Conservation (phyloP, 2,113 vertebrate genomes). For the Aleadryas rufinucha region DNA sequence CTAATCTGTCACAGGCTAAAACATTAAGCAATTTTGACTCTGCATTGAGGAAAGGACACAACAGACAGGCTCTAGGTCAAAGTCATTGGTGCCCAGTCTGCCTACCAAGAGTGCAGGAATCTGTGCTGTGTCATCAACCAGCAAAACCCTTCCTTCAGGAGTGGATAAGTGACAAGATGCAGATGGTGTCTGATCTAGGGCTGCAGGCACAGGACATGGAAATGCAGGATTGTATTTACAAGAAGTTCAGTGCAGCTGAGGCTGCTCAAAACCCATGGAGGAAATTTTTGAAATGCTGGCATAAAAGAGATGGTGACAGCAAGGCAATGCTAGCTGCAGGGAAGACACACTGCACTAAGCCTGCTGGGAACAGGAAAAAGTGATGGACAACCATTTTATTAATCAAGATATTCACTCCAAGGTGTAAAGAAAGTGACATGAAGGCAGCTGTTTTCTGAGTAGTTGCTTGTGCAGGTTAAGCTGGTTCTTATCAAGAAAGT, state of each 20-base stretch:
- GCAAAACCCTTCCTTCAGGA: not conserved
- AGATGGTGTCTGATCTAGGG: not conserved
- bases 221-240: not conserved
- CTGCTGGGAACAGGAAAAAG: not conserved
- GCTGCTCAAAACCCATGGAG: not conserved
- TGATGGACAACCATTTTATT: not conserved
- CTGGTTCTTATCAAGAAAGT: not conserved
- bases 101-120: not conserved
- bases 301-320: constrained; percentile 1
- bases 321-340: not conserved
- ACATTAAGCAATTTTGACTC: not conserved
- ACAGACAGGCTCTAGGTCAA: not conserved
- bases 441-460: not conserved
- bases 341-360: not conserved
- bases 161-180: not conserved
- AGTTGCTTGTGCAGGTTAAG: not conserved
- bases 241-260: not conserved
- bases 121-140: not conserved
- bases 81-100: not conserved
- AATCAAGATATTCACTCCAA: not conserved
- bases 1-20: not conserved
- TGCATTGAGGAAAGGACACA: not conserved
- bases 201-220: not conserved
- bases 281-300: constrained; percentile 24
- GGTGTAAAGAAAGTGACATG: not conserved